Conservation (phyloP, 2,797 vertebrate species). For the Eospalax fontanierii region DNA sequence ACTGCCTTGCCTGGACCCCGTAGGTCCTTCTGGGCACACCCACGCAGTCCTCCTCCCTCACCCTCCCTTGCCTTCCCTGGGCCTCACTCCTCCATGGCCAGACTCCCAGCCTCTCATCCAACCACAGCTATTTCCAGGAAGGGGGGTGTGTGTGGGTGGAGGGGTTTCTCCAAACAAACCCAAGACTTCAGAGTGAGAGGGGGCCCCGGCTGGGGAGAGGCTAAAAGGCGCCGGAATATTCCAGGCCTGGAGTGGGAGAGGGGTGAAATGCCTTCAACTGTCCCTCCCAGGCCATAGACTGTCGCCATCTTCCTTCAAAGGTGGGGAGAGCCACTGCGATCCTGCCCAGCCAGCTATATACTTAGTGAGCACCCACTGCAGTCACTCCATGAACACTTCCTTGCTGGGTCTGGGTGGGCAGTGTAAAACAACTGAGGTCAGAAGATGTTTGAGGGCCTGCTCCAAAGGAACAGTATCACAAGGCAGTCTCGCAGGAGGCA, state of each 20-base stretch:
- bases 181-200: slow-evolving; percentile 64
- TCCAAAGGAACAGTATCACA: neutral
- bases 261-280: neutral
- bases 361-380: neutral
- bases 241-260: slow-evolving; percentile 45
- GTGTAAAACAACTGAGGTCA: neutral
- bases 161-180: slow-evolving; percentile 85
- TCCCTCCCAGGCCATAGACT: neutral
- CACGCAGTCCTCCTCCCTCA: neutral
- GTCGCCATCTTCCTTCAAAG: neutral
- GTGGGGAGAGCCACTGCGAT: neutral
- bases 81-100: slow-evolving; percentile 66
- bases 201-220: slow-evolving; percentile 71
- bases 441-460: neutral
- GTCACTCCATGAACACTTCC: neutral
- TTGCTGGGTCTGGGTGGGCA: neutral
- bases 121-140: slow-evolving; percentile 85
- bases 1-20: neutral
- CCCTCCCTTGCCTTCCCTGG: slow-evolving; percentile 46
- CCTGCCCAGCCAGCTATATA: neutral
- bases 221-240: slow-evolving; percentile 67
- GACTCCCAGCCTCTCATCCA: slow-evolving; percentile 75
- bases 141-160: slow-evolving; percentile 72
- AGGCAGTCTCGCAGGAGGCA: no score
- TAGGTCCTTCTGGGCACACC: slow-evolving; percentile 20